Conservation (phyloP, 2,113 vertebrate genomes). For the Eulemur macaco region DNA sequence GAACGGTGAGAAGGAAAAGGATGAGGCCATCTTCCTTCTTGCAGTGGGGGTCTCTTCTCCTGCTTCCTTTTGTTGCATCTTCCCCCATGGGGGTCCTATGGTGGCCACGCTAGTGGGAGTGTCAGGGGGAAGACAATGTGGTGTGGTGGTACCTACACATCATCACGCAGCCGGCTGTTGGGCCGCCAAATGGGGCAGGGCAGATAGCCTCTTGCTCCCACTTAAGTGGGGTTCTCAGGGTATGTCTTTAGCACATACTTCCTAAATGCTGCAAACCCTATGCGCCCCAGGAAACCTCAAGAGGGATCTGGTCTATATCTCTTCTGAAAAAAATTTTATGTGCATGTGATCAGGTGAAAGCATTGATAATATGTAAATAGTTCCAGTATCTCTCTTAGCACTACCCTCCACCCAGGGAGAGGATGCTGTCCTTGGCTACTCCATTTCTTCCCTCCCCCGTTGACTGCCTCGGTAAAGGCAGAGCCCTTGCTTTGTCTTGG, state of each 20-base stretch:
- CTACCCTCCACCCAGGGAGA: neutral
- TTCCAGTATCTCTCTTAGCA: neutral
- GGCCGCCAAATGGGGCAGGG: neutral
- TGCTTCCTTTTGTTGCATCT: neutral
- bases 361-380: neutral
- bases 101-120: neutral
- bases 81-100: neutral
- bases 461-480: neutral
- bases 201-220: neutral
- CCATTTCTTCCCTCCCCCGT: neutral
- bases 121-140: neutral
- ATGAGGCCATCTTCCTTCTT: neutral
- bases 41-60: neutral
- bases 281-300: neutral
- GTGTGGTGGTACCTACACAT: no score
- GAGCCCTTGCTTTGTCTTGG: neutral
- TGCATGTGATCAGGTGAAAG: neutral
- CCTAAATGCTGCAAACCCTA: neutral
- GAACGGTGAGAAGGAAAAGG: neutral
- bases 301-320: neutral
- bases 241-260: neutral
- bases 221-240: neutral
- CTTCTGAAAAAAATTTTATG: neutral
- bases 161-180: neutral
- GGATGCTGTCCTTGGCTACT: neutral